Percentiles rank a stretch among this genome's conserved stretches.
Evolutionary conservation across 92 coral and sea anemone genomes (phyloP).

Genomic region (Epizoanthus fatuus): DNA sequence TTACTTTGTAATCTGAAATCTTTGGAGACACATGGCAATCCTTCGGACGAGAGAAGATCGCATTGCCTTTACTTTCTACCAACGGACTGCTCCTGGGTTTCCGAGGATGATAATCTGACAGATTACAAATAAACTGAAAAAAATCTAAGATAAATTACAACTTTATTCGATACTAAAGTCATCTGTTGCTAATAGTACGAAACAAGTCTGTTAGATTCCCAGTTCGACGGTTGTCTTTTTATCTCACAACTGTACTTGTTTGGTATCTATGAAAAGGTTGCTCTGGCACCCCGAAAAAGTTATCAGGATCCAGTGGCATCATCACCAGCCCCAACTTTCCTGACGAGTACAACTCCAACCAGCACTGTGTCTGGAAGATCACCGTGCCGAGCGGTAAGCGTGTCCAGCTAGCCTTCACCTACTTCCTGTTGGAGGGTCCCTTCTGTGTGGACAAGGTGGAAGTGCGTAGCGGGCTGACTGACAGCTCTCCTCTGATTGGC

Average conservation of each 20-base stretch:
- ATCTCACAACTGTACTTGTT: background rate
- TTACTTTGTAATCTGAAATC: no score
- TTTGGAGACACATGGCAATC: no score
- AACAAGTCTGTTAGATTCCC: no score
- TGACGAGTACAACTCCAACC: background rate
- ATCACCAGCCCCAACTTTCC: slow-evolving; percentile 1
- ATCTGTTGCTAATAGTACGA: no score
- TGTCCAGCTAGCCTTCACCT: slow-evolving; percentile 8
- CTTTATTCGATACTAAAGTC: no score
- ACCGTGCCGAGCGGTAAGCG: slow-evolving; percentile 32
- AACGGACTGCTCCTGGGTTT: no score
- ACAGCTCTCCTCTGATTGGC: slow-evolving; percentile 1
- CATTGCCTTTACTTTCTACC: no score
- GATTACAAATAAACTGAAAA: no score
- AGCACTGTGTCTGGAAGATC: slow-evolving; percentile 12
- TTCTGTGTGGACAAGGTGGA: slow-evolving; percentile 10
- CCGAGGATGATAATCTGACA: no score
- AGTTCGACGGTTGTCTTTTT: no score
- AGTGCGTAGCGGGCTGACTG: slow-evolving; percentile 23
- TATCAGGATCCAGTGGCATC: background rate
- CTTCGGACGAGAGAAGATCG: no score
- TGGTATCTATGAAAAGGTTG: background rate
- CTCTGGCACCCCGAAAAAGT: background rate
- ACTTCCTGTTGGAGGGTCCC: slow-evolving; percentile 19
- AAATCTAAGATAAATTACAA: no score